phyloP scores from a whole-genome alignment of 2,888 invertebrate species.

The Mythimna pallens region DNA sequence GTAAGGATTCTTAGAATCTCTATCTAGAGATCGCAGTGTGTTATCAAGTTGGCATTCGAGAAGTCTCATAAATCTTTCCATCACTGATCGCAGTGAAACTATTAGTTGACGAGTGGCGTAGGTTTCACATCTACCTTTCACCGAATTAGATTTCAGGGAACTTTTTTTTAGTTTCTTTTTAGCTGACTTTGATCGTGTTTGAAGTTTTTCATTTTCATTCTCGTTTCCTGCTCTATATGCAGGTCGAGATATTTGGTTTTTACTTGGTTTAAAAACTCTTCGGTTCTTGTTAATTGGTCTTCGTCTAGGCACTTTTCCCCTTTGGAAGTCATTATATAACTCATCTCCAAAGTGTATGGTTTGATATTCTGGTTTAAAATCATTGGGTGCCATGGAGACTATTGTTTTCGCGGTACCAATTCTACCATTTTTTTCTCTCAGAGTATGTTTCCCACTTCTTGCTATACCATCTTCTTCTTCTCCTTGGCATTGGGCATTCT shows the following conservation, averaged over 20 bases:
- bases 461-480: constrained; percentile 16
- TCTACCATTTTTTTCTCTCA: constrained; percentile 8
- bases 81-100: constrained; percentile 40
- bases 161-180: constrained; percentile 38
- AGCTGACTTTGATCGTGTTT: constrained; percentile 1
- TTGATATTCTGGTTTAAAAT: constrained; percentile 17
- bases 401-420: not conserved
- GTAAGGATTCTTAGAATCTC: constrained; percentile 3
- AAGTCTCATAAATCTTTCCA: constrained; percentile 50
- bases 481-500: constrained; percentile 43
- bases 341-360: constrained; percentile 28
- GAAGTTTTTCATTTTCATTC: constrained; percentile 3
- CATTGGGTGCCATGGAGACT: not conserved
- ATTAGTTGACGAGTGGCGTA: constrained; percentile 46
- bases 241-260: not conserved
- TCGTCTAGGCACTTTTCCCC: constrained; percentile 12
- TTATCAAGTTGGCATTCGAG: constrained; percentile 57
- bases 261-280: constrained; percentile 21
- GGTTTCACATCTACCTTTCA: constrained; percentile 43
- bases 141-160: constrained; percentile 14
- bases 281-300: constrained; percentile 3
- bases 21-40: constrained; percentile 48
- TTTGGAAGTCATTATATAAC: constrained; percentile 21
- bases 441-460: constrained; percentile 10
- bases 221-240: constrained; percentile 4